Conservation (phyloP, 1,140 invertebrate species). For the Drosophila willistoni region DNA sequence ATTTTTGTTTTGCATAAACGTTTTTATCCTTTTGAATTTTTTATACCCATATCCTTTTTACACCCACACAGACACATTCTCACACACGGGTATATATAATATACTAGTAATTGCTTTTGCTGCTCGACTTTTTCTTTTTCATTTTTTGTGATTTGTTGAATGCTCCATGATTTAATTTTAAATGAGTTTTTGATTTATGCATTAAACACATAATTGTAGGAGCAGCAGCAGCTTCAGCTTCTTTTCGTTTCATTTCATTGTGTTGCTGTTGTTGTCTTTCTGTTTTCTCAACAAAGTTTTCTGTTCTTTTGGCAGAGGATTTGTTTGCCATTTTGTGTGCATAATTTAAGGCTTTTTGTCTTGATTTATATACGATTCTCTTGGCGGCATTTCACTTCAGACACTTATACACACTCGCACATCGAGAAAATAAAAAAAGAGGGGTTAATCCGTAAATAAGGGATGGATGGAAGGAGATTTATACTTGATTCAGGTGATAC, state of each 20-base stretch:
- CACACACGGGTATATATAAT: background rate
- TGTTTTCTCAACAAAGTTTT: slow-evolving; percentile 21
- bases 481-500: slow-evolving; percentile 5
- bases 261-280: slow-evolving; percentile 18
- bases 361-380: slow-evolving; percentile 59
- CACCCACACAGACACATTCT: slow-evolving; percentile 33
- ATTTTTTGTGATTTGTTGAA: slow-evolving; percentile 76
- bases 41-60: slow-evolving; percentile 34
- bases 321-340: slow-evolving; percentile 69
- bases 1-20: slow-evolving; percentile 60
- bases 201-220: slow-evolving; percentile 79
- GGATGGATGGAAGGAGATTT: background rate
- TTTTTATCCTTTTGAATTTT: slow-evolving; percentile 70
- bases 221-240: slow-evolving; percentile 52
- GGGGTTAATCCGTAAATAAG: slow-evolving; percentile 7
- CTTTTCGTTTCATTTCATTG: background rate
- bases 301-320: slow-evolving; percentile 50
- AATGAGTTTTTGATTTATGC: slow-evolving; percentile 81
- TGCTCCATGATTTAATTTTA: slow-evolving; percentile 77
- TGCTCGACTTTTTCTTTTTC: slow-evolving; percentile 51
- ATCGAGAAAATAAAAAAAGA: background rate
- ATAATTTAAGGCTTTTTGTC: slow-evolving; percentile 76
- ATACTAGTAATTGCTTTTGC: slow-evolving; percentile 61
- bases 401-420: background rate
- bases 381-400: slow-evolving; percentile 4